Evolutionary conservation across 2,888 invertebrate species (phyloP), one percentile per base, ranked within the genome.

Genomic region (Panzeria rudis): DNA sequence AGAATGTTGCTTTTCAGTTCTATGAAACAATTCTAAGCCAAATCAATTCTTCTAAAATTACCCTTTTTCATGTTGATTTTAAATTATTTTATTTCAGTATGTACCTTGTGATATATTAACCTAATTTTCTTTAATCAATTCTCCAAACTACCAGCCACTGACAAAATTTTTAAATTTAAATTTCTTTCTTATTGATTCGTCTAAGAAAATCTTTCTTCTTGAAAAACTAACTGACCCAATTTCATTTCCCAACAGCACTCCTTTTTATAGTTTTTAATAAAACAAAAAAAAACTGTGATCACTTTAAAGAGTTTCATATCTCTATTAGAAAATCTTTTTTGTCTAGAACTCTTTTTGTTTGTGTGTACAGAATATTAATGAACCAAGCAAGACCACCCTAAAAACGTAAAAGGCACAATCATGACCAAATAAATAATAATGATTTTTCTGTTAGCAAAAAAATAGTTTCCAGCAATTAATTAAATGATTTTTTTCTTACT

Each of bases 381-480:
- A 80, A 80, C 38, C 84, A 64, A 80, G 84, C 84, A 64, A 80
- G 84, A 84, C 80, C 84, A 76, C 79, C 79, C 84, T 71, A 71
- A 71, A 80, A 20, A 56, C 62, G 20, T 17, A 59, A 61, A 64
- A 66, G 69, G 71, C 75, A 71, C 79, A 75, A 84, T 76, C 79
- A 84, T 56, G 76, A 62, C 38, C 47, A 72, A 72, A 64, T 54
- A 72, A 71, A 62, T 54, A 44, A 71, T 71, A 71, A 68, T 35
- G 29, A 69, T 35, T 11, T 59, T 59, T 59, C n/a, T 35, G 3
- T n/a, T 56, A 6, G 6, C 23, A 13, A 25, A 4, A 52, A 25
- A 11, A 29, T 29, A 59, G 62, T 47, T 54, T 64, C 13, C 25
- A 64, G 64, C 79, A 80, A 80, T 80, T 80, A 80, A 80, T 80